Evolutionary conservation across 2,113 vertebrate genomes (phyloP), one percentile per base, ranked within the genome.

Genomic region (Sisor rabdophorus): DNA sequence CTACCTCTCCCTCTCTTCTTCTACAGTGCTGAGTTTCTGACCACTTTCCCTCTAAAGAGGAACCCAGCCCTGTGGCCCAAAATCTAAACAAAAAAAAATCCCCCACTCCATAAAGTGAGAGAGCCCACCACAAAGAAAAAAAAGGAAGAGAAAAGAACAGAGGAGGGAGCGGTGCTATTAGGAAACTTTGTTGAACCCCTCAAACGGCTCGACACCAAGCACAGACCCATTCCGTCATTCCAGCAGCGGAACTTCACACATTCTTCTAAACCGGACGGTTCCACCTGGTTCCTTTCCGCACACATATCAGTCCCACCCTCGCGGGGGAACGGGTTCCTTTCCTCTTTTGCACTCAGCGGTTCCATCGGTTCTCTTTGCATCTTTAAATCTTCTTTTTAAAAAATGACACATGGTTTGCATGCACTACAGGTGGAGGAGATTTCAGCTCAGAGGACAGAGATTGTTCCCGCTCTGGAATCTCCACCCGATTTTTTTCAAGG

Each of bases 21-120:
- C 87, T 85, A 69, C 86, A 91, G 90, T 91, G 88, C 87, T 92
- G 87, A 91, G 91, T 89, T 92, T 91, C 88, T 91, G 53, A 60
- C 75, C 70, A 56, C 59, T 71, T 32, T 71, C 50, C 32, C 68
- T 36, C 28, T 73, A 68, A 68, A 80, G 71, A 75, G 0, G 64
- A 58, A 67, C 61, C 64, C 20, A 50, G 28, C 52, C 12, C 28
- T 2, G 68, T 47, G 54, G 68, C 50, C 47, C 11, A 68, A 68
- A 52, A 44, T 44, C 40, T 8, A 44, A 44, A 44, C 40, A 52
- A 68, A 26, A 50, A 17, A 48, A 16, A 22, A 40, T 24, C 67
- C 15, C 17, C 19, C n/a, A n/a, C 50, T 55, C 19, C 28, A 53
- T 71, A 71, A 71, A 36, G 20, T 19, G 40, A 60, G 30, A 59